Percentiles rank a stretch among this genome's conserved stretches.
Conservation (phyloP, 2,888 invertebrate genomes). For the Eremobia ochroleuca region DNA sequence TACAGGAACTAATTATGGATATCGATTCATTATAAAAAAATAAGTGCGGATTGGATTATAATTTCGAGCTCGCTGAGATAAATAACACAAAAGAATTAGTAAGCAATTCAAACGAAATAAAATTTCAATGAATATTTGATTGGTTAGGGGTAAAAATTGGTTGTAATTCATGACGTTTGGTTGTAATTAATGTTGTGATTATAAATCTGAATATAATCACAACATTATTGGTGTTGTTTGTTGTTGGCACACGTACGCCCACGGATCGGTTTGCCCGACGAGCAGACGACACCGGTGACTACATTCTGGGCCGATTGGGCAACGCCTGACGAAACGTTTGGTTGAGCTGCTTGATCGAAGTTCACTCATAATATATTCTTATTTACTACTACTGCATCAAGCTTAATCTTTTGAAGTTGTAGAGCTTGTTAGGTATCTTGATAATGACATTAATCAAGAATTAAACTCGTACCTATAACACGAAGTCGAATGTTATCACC, state of each 20-base stretch:
- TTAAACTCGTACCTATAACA: slow-evolving; percentile 22
- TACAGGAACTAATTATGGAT: slow-evolving; percentile 73
- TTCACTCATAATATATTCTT: slow-evolving; percentile 49
- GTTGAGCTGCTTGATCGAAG: slow-evolving; percentile 64
- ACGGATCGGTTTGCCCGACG: slow-evolving; percentile 63
- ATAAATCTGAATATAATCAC: slow-evolving; percentile 22
- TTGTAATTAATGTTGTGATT: slow-evolving; percentile 22
- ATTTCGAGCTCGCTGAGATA: slow-evolving; percentile 40
- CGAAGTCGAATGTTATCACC: slow-evolving; percentile 30
- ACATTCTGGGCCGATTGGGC: slow-evolving; percentile 84
- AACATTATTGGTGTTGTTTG: slow-evolving; percentile 53
- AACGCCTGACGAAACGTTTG: slow-evolving; percentile 77
- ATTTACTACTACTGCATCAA: not conserved
- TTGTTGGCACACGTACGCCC: slow-evolving; percentile 73
- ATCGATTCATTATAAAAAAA: slow-evolving; percentile 64
- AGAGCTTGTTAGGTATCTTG: not conserved
- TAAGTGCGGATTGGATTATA: slow-evolving; percentile 70
- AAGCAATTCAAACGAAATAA: slow-evolving; percentile 34
- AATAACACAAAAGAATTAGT: slow-evolving; percentile 54
- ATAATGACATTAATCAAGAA: slow-evolving; percentile 19
- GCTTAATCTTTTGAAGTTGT: not conserved
- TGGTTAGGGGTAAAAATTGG: slow-evolving; percentile 26
- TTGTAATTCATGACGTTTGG: slow-evolving; percentile 27
- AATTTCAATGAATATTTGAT: slow-evolving; percentile 61
- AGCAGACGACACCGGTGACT: slow-evolving; percentile 78